Evolutionary conservation across 2,888 invertebrate species (phyloP).

Genomic region (Bruchidius siliquastri): DNA sequence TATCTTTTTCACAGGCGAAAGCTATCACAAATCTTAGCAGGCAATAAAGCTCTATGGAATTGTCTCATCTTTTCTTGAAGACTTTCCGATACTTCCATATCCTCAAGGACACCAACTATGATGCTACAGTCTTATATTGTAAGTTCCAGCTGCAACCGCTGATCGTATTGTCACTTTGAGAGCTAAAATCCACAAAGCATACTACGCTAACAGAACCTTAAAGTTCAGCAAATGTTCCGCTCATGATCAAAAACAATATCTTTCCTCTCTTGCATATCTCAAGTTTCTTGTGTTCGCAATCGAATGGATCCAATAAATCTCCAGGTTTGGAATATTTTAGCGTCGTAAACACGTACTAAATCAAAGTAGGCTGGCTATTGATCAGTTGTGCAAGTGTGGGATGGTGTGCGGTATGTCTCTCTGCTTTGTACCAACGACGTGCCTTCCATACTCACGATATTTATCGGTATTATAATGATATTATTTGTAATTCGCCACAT

Average conservation of each 20-base stretch:
- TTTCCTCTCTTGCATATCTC: slow-evolving; percentile 29
- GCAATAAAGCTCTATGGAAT: too few relatives aligned
- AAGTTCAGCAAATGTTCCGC: slow-evolving; percentile 7
- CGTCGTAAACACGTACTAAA: slow-evolving; percentile 39
- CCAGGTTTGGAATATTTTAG: slow-evolving; percentile 36
- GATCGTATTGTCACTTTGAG: too few relatives aligned
- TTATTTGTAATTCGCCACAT: neutral
- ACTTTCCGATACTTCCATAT: too few relatives aligned
- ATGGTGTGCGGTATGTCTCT: neutral
- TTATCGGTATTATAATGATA: neutral
- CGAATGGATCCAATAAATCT: slow-evolving; percentile 39
- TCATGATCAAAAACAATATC: slow-evolving; percentile 28
- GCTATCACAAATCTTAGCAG: too few relatives aligned
- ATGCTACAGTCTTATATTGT: too few relatives aligned
- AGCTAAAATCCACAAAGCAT: too few relatives aligned
- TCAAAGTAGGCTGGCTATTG: slow-evolving; percentile 39
- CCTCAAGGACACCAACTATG: too few relatives aligned
- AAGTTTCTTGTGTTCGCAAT: slow-evolving; percentile 33
- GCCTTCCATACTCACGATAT: neutral
- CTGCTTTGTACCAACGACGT: neutral
- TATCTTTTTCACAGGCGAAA: too few relatives aligned
- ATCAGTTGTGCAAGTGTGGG: slow-evolving; percentile 27
- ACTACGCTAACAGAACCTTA: too few relatives aligned
- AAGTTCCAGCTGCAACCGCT: too few relatives aligned
- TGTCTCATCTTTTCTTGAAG: too few relatives aligned